Conservation (phyloP, 1,140 invertebrate species). For the Diorhabda carinulata region DNA sequence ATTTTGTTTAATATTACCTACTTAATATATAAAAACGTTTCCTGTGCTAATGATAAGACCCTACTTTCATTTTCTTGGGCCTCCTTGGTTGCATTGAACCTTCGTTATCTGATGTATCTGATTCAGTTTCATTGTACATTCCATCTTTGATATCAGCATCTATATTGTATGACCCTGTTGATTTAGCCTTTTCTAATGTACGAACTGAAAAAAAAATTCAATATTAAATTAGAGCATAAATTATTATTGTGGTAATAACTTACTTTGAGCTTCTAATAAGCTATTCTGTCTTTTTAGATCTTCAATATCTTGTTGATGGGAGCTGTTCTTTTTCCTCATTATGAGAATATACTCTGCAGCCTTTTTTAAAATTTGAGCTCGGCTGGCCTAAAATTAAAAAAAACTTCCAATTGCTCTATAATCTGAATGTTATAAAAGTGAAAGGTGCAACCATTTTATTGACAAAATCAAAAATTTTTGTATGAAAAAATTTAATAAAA, state of each 20-base stretch:
- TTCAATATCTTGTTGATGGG: slow-evolving; percentile 93
- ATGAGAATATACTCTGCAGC: slow-evolving; percentile 96
- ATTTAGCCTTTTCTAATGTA: slow-evolving; percentile 66
- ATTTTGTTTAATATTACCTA: too few species aligned
- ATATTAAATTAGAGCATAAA: background rate
- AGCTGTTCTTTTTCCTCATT: slow-evolving; percentile 88
- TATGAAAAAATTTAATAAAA: background rate
- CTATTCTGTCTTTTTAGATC: slow-evolving; percentile 89
- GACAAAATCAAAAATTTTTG: background rate
- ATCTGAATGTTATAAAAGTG: background rate
- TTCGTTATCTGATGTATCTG: slow-evolving; percentile 52
- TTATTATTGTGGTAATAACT: slow-evolving; percentile 31
- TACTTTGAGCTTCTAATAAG: slow-evolving; percentile 87
- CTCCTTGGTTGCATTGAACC: slow-evolving; percentile 44
- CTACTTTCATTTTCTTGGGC: slow-evolving; percentile 48
- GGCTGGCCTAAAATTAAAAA: slow-evolving; percentile 69
- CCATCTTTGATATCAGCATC: slow-evolving; percentile 34
- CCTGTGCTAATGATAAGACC: slow-evolving; percentile 20
- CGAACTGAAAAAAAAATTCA: slow-evolving; percentile 55
- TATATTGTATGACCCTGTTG: slow-evolving; percentile 61
- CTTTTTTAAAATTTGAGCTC: slow-evolving; percentile 96
- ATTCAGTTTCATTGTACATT: slow-evolving; percentile 48
- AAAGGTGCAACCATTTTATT: background rate
- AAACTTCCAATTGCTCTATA: slow-evolving; percentile 7
- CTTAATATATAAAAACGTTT: too few species aligned